Percentiles rank a stretch among this genome's conserved stretches.
These are phyloP conservation scores for Uria lomvia DNA, from an alignment of 2,113 vertebrate genomes.

Conservation along the genomic window DNA sequence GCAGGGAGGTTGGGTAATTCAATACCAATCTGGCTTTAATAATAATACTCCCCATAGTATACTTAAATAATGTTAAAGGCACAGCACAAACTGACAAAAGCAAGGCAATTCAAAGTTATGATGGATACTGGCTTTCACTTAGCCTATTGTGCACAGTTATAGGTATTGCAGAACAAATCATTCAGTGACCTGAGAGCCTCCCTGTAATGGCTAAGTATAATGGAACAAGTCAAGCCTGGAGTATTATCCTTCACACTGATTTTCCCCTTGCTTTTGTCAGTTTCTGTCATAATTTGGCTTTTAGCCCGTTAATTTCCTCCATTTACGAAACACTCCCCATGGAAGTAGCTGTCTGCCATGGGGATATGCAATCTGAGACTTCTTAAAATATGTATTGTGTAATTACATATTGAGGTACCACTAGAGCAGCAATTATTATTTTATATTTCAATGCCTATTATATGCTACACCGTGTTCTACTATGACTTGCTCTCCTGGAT, in stretches of 20 bases:
- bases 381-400: conserved; percentile 5
- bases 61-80: conserved; percentile 21
- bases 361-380: not conserved
- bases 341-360: not conserved
- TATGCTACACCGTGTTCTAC: not conserved
- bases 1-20: not conserved
- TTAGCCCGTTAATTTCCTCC: not conserved
- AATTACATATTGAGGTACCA: conserved; percentile 4
- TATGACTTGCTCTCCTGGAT: not conserved
- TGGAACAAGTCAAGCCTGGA: conserved; percentile 46
- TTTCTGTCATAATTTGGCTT: conserved; percentile 39
- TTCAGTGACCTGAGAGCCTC: not conserved
- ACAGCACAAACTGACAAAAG: conserved; percentile 23
- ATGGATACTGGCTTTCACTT: conserved; percentile 26
- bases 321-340: not conserved
- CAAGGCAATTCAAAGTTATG: conserved; percentile 36
- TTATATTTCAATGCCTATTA: not conserved
- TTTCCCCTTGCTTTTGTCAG: conserved; percentile 29
- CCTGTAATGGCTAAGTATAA: conserved; percentile 30
- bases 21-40: conserved; percentile 20
- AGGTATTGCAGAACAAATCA: conserved; percentile 41
- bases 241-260: conserved; percentile 40
- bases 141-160: conserved; percentile 7
- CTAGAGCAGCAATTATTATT: not conserved
- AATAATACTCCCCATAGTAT: not conserved